Evolutionary conservation across 2,888 invertebrate genomes (phyloP).

Genomic region (Drosophila mimetica): DNA sequence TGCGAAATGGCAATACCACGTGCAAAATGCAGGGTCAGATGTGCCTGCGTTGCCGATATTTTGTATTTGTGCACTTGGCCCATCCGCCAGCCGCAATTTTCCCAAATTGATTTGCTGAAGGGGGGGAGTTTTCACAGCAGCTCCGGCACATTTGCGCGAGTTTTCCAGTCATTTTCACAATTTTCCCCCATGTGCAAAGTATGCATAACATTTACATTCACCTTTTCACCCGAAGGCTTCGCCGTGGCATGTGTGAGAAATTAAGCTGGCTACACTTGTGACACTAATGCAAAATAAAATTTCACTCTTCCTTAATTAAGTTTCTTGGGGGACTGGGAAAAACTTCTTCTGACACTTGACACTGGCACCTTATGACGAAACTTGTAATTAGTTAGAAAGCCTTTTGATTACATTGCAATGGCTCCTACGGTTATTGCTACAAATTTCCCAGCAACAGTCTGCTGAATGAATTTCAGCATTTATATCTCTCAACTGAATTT

Average conservation of each 20-base stretch:
- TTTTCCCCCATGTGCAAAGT: slow-evolving; percentile 40
- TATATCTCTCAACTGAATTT: slow-evolving; percentile 20
- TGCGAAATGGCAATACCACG: slow-evolving; percentile 31
- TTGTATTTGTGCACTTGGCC: slow-evolving; percentile 17
- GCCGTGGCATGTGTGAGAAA: slow-evolving; percentile 38
- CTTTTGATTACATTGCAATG: slow-evolving; percentile 8
- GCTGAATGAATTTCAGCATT: not conserved
- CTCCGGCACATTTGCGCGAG: slow-evolving; percentile 6
- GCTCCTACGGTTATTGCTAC: slow-evolving; percentile 19
- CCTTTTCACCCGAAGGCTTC: slow-evolving; percentile 7
- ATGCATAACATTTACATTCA: slow-evolving; percentile 20
- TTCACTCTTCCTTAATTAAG: slow-evolving; percentile 17
- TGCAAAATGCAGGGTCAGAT: slow-evolving; percentile 24
- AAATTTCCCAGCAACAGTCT: slow-evolving; percentile 2
- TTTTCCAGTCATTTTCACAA: slow-evolving; percentile 46
- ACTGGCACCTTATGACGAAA: slow-evolving; percentile 4
- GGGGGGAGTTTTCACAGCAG: not conserved
- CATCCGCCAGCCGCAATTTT: slow-evolving; percentile 5
- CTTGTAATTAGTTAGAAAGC: slow-evolving; percentile 36
- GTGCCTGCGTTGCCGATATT: slow-evolving; percentile 29
- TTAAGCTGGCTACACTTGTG: slow-evolving; percentile 29
- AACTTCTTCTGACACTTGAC: slow-evolving; percentile 14
- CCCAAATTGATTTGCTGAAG: slow-evolving; percentile 40
- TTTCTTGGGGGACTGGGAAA: slow-evolving; percentile 5
- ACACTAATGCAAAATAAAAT: slow-evolving; percentile 26